Conservation (phyloP, 2,113 vertebrate genomes). For the Aspidoscelis tigris region DNA sequence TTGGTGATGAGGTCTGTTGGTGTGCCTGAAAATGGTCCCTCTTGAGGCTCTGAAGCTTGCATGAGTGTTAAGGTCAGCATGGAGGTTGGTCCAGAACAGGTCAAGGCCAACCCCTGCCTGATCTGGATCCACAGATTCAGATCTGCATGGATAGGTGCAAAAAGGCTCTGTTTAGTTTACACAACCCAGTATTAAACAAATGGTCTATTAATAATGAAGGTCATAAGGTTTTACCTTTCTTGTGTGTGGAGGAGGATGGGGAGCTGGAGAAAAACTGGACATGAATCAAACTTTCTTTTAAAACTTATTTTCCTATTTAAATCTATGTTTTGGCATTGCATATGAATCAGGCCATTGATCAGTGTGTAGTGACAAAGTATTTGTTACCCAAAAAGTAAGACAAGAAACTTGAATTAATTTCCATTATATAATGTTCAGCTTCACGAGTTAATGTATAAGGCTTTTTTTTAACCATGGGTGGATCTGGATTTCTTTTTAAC, state of each 20-base stretch:
- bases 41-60: no score
- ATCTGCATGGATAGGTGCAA: no score
- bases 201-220: neutral
- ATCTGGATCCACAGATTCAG: no score
- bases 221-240: neutral
- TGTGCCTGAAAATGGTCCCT: no score
- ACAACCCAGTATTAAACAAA: neutral
- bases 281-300: neutral
- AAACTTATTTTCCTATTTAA: neutral
- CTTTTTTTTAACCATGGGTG: conserved; percentile 28
- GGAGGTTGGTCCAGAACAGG: no score
- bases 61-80: no score
- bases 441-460: conserved; percentile 42
- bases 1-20: no score
- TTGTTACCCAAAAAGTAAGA: conserved; percentile 32
- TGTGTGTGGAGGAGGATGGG: neutral
- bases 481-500: conserved; percentile 4
- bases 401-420: conserved; percentile 45
- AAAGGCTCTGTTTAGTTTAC: neutral
- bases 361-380: conserved; percentile 10
- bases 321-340: neutral
- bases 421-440: neutral
- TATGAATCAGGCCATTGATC: neutral
- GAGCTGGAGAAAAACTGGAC: neutral
- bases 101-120: no score